Evolutionary conservation across 2,888 invertebrate species (phyloP).

Genomic region (Fissipunctia ypsillon): DNA sequence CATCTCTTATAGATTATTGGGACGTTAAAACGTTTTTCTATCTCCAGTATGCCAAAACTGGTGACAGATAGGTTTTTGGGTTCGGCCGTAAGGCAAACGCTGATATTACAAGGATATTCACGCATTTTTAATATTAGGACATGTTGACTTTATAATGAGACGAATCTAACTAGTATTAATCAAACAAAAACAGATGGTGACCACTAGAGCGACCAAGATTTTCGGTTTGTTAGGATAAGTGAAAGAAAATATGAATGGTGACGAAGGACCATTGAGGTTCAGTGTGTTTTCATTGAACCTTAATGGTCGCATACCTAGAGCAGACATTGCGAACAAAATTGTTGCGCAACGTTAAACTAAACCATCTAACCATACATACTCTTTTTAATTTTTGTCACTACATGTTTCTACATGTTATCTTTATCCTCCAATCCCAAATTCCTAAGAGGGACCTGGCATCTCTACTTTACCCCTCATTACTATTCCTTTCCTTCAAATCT

Average conservation of each 20-base stretch:
- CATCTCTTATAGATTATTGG: no score
- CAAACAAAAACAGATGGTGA: constrained; percentile 49
- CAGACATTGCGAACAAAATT: no score
- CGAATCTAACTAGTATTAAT: constrained; percentile 54
- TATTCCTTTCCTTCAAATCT: constrained; percentile 65
- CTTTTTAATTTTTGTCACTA: no score
- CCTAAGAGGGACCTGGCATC: no score
- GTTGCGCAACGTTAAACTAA: no score
- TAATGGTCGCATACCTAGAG: no score
- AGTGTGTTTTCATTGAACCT: no score
- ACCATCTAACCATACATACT: no score
- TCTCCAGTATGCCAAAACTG: no score
- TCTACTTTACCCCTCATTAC: constrained; percentile 57
- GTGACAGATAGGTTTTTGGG: no score
- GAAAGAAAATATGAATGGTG: not conserved
- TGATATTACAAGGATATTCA: not conserved
- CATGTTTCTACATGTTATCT: not conserved
- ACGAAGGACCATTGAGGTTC: no score
- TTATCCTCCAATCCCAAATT: constrained; percentile 10
- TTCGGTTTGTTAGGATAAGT: not conserved
- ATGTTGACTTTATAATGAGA: constrained; percentile 52
- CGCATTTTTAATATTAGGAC: constrained; percentile 8
- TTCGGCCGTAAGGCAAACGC: constrained; percentile 10
- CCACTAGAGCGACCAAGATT: constrained; percentile 28
- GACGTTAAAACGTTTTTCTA: no score